Conservation (phyloP, 1,140 invertebrate species). For the Arion vulgaris region DNA sequence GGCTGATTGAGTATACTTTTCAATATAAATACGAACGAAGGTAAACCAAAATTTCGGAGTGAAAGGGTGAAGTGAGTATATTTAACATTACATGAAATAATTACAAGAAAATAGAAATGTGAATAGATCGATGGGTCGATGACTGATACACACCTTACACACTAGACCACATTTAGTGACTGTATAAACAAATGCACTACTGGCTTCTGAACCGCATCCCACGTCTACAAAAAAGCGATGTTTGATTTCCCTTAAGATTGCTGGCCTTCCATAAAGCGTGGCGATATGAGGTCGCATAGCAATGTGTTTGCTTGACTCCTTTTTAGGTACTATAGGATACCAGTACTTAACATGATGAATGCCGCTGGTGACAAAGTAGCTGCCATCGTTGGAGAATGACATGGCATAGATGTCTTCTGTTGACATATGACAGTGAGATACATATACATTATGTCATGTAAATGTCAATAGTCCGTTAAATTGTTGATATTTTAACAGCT, state of each 20-base stretch:
- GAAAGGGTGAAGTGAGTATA: too few relatives aligned
- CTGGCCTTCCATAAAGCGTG: constrained; percentile 14
- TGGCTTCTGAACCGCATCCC: neutral
- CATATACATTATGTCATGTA: too few relatives aligned
- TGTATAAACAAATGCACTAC: neutral
- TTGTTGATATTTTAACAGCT: too few relatives aligned
- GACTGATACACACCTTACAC: constrained; percentile 16
- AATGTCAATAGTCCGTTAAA: too few relatives aligned
- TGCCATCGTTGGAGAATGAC: neutral
- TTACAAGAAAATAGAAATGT: neutral
- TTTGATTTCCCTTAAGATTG: constrained; percentile 16
- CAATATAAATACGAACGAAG: too few relatives aligned
- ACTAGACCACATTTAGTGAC: constrained; percentile 25
- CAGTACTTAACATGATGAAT: constrained; percentile 23
- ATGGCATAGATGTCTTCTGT: constrained; percentile 23
- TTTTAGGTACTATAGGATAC: constrained; percentile 5
- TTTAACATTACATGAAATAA: too few relatives aligned
- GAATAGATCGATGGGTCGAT: neutral
- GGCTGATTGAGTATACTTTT: too few relatives aligned
- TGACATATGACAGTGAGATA: neutral
- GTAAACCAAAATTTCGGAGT: too few relatives aligned
- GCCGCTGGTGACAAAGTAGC: constrained; percentile 10
- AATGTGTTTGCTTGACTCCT: constrained; percentile 7
- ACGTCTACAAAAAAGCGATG: constrained; percentile 9
- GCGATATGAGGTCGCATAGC: neutral